phyloP scores from a whole-genome alignment of 2,113 vertebrate species.

The Tragelaphus buxtoni region DNA sequence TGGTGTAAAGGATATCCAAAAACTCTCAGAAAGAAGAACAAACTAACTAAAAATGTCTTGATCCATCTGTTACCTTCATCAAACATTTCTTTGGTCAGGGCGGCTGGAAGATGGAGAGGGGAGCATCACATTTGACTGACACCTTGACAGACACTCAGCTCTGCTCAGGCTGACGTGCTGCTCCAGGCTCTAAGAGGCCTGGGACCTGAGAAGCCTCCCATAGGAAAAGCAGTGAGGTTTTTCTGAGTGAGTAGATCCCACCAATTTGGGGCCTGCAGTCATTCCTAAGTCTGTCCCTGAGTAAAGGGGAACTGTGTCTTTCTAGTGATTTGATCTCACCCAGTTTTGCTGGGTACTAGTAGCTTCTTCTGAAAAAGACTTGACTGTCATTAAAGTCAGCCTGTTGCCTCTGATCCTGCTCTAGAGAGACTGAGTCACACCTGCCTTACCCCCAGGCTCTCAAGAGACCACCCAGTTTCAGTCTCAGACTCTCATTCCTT shows the following conservation, averaged over 20 bases:
- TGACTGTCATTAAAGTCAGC: neutral
- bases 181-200: neutral
- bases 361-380: neutral
- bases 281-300: neutral
- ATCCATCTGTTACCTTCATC: constrained; percentile 33
- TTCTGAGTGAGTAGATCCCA: neutral
- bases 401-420: neutral
- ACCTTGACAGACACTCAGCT: neutral
- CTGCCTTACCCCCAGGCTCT: neutral
- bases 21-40: neutral
- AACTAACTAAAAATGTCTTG: neutral
- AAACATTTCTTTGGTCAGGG: constrained; percentile 2
- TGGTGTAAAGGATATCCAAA: constrained; percentile 53
- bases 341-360: neutral
- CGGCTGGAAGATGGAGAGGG: neutral
- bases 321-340: neutral
- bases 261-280: neutral
- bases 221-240: neutral
- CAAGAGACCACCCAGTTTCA: neutral
- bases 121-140: neutral
- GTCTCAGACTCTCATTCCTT: neutral
- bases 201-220: neutral
- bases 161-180: neutral
- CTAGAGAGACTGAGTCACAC: neutral
- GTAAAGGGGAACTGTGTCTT: neutral